These are phyloP conservation scores for Hemaris fuciformis DNA, from an alignment of 2,888 invertebrate species.

Conservation along the genomic window DNA sequence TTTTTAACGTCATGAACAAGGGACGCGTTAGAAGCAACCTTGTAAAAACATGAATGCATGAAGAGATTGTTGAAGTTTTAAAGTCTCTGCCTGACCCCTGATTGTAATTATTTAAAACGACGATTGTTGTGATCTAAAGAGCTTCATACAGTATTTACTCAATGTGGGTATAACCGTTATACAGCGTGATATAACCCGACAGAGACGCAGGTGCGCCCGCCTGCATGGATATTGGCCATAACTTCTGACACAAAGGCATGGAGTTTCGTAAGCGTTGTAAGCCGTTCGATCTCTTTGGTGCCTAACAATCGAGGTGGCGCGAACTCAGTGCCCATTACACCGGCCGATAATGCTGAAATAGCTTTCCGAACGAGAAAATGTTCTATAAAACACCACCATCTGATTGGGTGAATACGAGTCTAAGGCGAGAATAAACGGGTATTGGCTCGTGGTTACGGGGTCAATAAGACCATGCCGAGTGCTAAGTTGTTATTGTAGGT, in stretches of 20 bases:
- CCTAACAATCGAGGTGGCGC: not conserved
- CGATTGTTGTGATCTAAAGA: too few species aligned
- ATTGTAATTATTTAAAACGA: too few species aligned
- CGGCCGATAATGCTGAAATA: slow-evolving; percentile 2
- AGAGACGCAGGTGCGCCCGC: not conserved
- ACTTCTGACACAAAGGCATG: not conserved
- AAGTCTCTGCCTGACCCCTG: too few species aligned
- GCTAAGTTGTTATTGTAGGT: not conserved
- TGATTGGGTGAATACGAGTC: not conserved
- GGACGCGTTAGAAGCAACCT: too few species aligned
- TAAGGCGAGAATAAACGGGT: not conserved
- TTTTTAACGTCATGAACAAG: too few species aligned
- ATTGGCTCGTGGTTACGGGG: not conserved
- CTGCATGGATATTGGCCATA: not conserved
- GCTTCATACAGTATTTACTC: too few species aligned
- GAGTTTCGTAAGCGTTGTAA: not conserved
- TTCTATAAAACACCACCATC: slow-evolving; percentile 8
- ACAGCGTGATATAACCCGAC: too few species aligned
- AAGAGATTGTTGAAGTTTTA: too few species aligned
- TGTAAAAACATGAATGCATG: too few species aligned
- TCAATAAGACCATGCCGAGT: not conserved
- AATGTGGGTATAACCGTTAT: too few species aligned
- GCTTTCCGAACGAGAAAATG: slow-evolving; percentile 2
- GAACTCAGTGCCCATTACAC: not conserved
- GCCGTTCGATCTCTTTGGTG: not conserved